phyloP scores from a whole-genome alignment of 2,113 vertebrate species.

The Murina feae region DNA sequence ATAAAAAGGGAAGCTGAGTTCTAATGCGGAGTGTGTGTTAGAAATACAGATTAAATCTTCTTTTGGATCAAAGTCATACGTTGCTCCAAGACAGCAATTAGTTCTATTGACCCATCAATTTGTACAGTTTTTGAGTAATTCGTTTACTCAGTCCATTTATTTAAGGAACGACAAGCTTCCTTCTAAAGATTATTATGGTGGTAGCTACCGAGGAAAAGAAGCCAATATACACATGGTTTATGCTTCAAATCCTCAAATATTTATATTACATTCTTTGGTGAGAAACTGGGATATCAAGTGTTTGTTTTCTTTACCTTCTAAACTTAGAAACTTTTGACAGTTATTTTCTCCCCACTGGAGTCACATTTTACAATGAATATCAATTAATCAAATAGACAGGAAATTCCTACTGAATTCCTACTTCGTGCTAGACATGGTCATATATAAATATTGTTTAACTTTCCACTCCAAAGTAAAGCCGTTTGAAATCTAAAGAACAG shows the following conservation, averaged over 20 bases:
- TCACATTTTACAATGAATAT: slow-evolving; percentile 13
- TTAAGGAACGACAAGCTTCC: slow-evolving; percentile 46
- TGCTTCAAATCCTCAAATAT: slow-evolving; percentile 50
- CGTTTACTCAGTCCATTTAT: slow-evolving; percentile 39
- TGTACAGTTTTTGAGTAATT: not conserved
- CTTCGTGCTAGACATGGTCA: not conserved
- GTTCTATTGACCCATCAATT: not conserved
- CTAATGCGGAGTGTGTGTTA: not conserved
- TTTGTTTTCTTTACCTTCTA: slow-evolving; percentile 43
- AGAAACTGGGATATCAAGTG: slow-evolving; percentile 8
- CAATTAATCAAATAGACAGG: not conserved
- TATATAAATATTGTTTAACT: not conserved
- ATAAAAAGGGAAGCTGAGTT: not conserved
- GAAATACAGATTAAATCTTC: not conserved
- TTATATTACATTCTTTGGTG: slow-evolving; percentile 43
- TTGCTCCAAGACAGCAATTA: not conserved
- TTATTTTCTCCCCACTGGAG: not conserved
- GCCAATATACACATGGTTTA: slow-evolving; percentile 25
- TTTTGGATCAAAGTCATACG: not conserved
- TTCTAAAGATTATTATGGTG: slow-evolving; percentile 31
- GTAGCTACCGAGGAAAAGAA: slow-evolving; percentile 40
- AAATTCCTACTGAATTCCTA: slow-evolving; percentile 25
- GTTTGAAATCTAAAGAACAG: not conserved
- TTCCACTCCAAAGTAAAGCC: not conserved
- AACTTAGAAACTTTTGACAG: not conserved